These are phyloP conservation scores for Cynaeus angustus DNA, from an alignment of 2,888 invertebrate genomes.

Conservation along the genomic window DNA sequence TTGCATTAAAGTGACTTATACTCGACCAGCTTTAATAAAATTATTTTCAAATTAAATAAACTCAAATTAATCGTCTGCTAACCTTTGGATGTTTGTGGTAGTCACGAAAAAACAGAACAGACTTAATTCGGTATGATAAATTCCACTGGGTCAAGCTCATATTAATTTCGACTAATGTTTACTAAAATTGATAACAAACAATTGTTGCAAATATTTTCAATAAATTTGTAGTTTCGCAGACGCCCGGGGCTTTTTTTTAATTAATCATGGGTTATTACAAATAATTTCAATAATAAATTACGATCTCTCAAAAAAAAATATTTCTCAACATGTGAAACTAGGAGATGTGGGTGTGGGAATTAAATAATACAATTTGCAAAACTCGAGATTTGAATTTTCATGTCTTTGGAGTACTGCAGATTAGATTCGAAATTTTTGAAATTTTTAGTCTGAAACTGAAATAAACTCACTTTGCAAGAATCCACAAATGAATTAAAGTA, in stretches of 20 bases:
- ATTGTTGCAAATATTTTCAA: neutral
- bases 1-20: slow-evolving; percentile 32
- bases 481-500: slow-evolving; percentile 43
- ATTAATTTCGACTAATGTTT: no score
- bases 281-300: neutral
- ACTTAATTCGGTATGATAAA: neutral
- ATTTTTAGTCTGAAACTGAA: neutral
- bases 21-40: slow-evolving; percentile 24
- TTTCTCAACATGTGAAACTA: no score
- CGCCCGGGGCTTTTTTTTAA: neutral
- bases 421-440: no score
- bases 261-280: neutral
- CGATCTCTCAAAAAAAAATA: no score
- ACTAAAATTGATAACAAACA: neutral
- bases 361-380: no score
- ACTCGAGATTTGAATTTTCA: no score
- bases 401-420: no score
- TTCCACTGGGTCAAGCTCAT: no score
- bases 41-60: slow-evolving; percentile 35
- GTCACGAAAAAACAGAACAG: no score
- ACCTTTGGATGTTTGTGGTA: neutral
- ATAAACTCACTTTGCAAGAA: neutral
- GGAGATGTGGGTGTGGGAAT: no score
- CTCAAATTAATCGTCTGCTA: slow-evolving; percentile 17
- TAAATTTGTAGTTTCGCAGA: neutral